Evolutionary conservation across 1,140 invertebrate species (phyloP), one percentile per base, ranked within the genome.

Genomic region (Cyclina sinensis): DNA sequence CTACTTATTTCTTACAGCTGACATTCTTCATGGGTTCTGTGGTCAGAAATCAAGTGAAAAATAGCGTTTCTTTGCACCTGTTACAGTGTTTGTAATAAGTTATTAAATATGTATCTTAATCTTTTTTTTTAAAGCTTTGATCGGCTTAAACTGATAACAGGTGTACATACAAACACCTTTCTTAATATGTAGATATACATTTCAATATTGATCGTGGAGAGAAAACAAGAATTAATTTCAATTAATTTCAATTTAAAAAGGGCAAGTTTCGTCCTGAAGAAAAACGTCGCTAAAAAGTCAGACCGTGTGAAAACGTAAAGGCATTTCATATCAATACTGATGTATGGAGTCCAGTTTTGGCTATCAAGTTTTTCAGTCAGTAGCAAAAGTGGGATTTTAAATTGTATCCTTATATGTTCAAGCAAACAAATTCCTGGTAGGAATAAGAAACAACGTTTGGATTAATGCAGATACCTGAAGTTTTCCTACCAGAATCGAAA

Each of bases 261-360:
- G 14, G 2, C 11, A 24, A 14, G n/a, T 37, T n/a, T 18, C 65
- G 24, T 57, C 51, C 9, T 1, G 24, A 27, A 24, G 5, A 11
- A 9, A 11, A 62, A 62, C 7, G 37, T 24, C 65, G 27, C 24
- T 37, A 16, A 70, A 70, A 59, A 7, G 79, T 5, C 79, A 9
- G 79, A 65, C 79, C 59, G 54, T 81, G 54, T 62, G 59, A 81
- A 81, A 81, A 54, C 35, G 35, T 62, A n/a, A n/a, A n/a, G n/a
- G n/a, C n/a, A n/a, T n/a, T n/a, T n/a, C n/a, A n/a, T n/a, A n/a
- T n/a, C n/a, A n/a, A n/a, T n/a, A n/a, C n/a, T n/a, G 14, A 43
- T 43, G 43, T 43, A 43, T 14, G 43, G 43, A 43, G 14, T 14
- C 43, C 43, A 7, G 43, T 43, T 43, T 43, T 4, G n/a, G n/a